Conservation (phyloP, 2,888 invertebrate genomes). For the Drosophila diplacantha region DNA sequence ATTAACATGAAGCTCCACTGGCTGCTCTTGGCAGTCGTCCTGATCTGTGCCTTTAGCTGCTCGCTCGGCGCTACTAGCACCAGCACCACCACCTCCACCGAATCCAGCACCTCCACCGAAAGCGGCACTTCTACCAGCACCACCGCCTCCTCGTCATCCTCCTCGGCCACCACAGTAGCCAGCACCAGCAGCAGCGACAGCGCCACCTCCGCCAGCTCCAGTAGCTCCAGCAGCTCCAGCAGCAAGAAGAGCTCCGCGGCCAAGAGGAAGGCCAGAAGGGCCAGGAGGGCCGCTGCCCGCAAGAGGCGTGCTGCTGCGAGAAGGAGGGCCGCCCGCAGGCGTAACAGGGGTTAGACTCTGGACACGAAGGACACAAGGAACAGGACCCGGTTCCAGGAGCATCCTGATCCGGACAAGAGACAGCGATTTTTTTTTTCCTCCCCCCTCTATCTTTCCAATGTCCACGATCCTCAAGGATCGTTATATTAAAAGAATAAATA, state of each 20-base stretch:
- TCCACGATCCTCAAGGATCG: background rate
- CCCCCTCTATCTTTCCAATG: background rate
- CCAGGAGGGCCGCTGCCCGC: background rate
- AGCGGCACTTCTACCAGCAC: background rate
- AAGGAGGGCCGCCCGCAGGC: conserved; percentile 9
- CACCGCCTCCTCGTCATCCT: background rate
- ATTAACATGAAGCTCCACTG: conserved; percentile 35
- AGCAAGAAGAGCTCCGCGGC: conserved; percentile 16
- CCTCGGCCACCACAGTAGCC: conserved; percentile 11
- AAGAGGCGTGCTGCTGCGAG: conserved; percentile 18
- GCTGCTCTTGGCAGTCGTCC: conserved; percentile 22
- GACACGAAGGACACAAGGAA: background rate
- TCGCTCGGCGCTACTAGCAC: background rate
- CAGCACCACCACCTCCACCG: background rate
- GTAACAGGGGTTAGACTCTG: conserved; percentile 22
- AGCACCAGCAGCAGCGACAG: conserved; percentile 10
- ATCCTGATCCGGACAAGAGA: background rate
- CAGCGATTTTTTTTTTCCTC: conserved; percentile 4
- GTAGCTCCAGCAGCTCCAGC: conserved; percentile 2
- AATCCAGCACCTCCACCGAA: background rate
- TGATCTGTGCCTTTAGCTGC: conserved; percentile 16
- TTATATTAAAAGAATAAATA: background rate
- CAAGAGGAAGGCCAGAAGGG: conserved; percentile 5
- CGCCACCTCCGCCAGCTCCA: background rate
- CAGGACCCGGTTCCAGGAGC: background rate